These are phyloP conservation scores for Periparus ater DNA, from an alignment of 2,797 vertebrate species.

Conservation along the genomic window DNA sequence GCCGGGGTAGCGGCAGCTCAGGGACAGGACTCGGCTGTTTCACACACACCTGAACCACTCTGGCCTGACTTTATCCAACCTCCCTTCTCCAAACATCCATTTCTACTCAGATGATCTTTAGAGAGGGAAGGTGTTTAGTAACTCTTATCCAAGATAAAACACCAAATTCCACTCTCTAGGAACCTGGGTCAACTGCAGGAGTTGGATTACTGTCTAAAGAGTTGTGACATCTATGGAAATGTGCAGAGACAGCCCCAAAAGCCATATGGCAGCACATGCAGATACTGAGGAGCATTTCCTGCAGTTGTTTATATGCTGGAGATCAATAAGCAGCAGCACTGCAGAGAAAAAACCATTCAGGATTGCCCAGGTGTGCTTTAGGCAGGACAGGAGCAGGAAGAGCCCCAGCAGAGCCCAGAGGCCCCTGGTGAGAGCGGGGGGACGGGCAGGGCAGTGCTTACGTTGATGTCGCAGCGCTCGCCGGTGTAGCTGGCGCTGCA, in stretches of 20 bases:
- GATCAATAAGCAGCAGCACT: neutral
- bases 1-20: neutral
- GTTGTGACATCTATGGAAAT: neutral
- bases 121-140: neutral
- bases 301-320: neutral
- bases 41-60: neutral
- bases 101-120: neutral
- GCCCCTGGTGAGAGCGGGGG: neutral
- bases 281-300: neutral
- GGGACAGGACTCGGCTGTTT: neutral
- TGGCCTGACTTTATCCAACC: neutral
- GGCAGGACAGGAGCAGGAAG: neutral
- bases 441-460: slow-evolving; percentile 70
- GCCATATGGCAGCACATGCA: neutral
- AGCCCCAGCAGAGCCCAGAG: neutral
- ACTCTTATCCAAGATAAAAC: neutral
- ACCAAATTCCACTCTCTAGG: neutral
- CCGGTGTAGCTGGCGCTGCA: slow-evolving; percentile 87
- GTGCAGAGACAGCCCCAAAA: neutral
- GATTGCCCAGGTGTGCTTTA: rapidly evolving
- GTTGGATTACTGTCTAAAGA: neutral
- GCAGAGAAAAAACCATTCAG: neutral
- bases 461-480: slow-evolving; percentile 83
- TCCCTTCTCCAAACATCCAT: neutral
- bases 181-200: neutral